Evolutionary conservation across 2,797 vertebrate genomes (phyloP).

Genomic region (Rousettus madagascariensis): DNA sequence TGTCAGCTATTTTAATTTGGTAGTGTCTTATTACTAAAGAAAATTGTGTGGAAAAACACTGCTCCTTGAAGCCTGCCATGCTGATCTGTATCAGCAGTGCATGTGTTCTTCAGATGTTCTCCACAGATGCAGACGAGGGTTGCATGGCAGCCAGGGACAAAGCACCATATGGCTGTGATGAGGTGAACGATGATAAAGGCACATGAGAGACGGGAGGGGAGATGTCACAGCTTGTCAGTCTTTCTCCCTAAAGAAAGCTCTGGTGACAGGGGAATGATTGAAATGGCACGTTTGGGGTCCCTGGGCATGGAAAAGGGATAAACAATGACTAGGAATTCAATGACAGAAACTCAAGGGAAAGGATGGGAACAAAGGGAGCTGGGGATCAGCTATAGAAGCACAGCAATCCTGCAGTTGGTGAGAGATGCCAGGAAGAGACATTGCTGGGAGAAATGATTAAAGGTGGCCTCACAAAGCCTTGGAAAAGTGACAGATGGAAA

Average conservation of each 20-base stretch:
- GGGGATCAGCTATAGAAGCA: too few species aligned
- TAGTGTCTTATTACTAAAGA: neutral
- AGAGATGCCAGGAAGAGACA: neutral
- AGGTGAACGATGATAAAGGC: neutral
- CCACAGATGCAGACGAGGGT: neutral
- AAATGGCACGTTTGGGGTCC: slow-evolving; percentile 1
- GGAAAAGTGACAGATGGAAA: slow-evolving; percentile 18
- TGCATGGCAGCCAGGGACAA: neutral
- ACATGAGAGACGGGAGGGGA: neutral
- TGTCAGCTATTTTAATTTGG: neutral
- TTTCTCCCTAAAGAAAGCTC: slow-evolving; percentile 55
- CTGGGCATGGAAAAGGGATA: neutral
- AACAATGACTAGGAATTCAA: slow-evolving; percentile 56
- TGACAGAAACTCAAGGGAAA: neutral
- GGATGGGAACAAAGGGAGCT: neutral
- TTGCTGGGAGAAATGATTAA: slow-evolving; percentile 21
- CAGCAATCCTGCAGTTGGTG: neutral
- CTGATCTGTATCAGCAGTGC: neutral
- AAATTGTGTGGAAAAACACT: neutral
- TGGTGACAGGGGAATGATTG: slow-evolving; percentile 57
- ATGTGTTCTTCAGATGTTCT: neutral
- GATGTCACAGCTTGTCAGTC: slow-evolving; percentile 47
- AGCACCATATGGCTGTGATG: slow-evolving; percentile 38
- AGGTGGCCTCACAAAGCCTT: neutral
- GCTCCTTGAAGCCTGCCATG: neutral